Base-by-base conservation (phyloP, 2,888 invertebrate species). In the Clostera curtula region DNA sequence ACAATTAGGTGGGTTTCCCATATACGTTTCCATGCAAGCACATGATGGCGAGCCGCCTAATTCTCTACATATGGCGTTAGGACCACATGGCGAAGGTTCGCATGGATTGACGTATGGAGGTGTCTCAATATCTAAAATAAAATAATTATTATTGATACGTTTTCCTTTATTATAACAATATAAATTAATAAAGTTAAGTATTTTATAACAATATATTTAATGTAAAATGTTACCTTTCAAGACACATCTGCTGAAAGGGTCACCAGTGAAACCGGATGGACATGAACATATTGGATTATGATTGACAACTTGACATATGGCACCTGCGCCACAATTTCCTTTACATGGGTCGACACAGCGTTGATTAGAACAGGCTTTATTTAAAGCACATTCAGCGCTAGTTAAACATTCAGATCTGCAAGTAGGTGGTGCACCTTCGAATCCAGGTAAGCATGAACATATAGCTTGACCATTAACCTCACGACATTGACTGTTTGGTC, bases 251-350 rank as follows among this genome's bases (percentile, higher is more conserved):
- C 80, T 74, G 51, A 92, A 91, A 3, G 92, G 91, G 82, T 92
- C 90, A 22, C 93, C 93, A 22, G 89, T 89, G 45, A 84, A 87
- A 25, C 88, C 89, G 25, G 71, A 45, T 34, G 85, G 86, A 50
- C 92, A 93, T 27, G 87, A 87, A 55, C 90, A 89, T 18, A 89
- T 89, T 4, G 93, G 90, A 40, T 90, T 89, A 53, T 93, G 93
- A 58, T 91, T 91, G 20, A 90, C 84, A 3, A 92, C 91, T 57
- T 88, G 86, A 51, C 93, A 93, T 37, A 86, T 66, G 6, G 92
- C 91, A 44, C 87, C 87, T 27, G 84, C 60, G 5, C 91, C 92
- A 66, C 93, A 93, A 11, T 88, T 89, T 51, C 89, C 91, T 36
- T 86, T 87, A 53, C 92, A 93, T 8, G 92, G 92, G 66, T 93